Conservation (phyloP, 1,140 invertebrate species). For the Drosophila serrata region DNA sequence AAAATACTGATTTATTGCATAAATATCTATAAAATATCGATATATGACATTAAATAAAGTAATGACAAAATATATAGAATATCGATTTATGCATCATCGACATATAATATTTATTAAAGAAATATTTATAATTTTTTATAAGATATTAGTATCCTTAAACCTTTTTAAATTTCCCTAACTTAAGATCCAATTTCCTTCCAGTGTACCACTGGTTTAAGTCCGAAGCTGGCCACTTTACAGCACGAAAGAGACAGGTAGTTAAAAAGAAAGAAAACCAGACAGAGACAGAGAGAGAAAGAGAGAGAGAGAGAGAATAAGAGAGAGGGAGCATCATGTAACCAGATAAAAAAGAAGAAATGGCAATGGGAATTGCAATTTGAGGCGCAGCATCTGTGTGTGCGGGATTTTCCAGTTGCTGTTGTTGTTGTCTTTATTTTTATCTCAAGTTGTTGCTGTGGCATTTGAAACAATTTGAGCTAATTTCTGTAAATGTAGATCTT, state of each 20-base stretch:
- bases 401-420: constrained; percentile 50
- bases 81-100: no score
- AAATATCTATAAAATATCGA: neutral
- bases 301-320: no score
- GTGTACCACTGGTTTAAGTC: constrained; percentile 18
- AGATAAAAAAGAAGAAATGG: constrained; percentile 35
- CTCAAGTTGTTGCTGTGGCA: constrained; percentile 34
- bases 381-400: constrained; percentile 42
- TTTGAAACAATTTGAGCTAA: constrained; percentile 64
- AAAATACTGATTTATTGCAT: neutral
- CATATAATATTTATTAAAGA: no score
- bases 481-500: constrained; percentile 54
- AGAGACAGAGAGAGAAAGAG: neutral
- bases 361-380: constrained; percentile 48
- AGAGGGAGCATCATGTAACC: constrained; percentile 38
- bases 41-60: no score
- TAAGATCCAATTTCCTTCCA: neutral
- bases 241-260: constrained; percentile 14
- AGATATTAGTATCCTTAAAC: neutral
- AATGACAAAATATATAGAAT: no score
- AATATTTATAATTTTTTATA: neutral
- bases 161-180: neutral
- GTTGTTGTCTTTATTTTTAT: constrained; percentile 6
- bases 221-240: constrained; percentile 55
- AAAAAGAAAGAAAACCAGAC: constrained; percentile 5